Conservation (phyloP, 2,888 invertebrate species). For the Tineola bisselliella region DNA sequence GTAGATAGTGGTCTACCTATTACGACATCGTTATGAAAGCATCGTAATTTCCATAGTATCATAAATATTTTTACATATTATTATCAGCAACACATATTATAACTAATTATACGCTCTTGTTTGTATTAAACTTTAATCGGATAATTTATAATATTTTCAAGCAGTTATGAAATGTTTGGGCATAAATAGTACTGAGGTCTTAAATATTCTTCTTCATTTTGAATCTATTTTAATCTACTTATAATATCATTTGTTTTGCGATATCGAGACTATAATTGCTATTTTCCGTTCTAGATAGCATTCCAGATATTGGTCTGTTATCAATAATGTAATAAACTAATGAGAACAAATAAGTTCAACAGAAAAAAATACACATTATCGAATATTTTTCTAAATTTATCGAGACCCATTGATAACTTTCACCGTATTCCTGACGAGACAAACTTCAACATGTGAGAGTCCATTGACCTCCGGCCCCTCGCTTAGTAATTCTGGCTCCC, state of each 20-base stretch:
- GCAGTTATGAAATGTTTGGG: neutral
- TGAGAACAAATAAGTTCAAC: too few relatives aligned
- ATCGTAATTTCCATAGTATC: neutral
- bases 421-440: neutral
- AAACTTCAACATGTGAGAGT: conserved; percentile 22
- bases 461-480: conserved; percentile 43
- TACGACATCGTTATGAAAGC: conserved; percentile 5
- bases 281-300: too few relatives aligned
- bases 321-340: too few relatives aligned
- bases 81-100: neutral
- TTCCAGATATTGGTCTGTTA: too few relatives aligned
- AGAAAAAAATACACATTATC: neutral
- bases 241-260: too few relatives aligned
- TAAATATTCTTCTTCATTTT: neutral
- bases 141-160: neutral
- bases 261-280: too few relatives aligned
- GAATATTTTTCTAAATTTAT: neutral
- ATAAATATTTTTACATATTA: conserved; percentile 9
- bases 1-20: neutral
- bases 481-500: conserved; percentile 24
- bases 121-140: neutral
- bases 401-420: conserved; percentile 6
- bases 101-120: neutral
- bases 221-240: neutral
- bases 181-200: neutral